Evolutionary conservation across 2,888 invertebrate species (phyloP).

Genomic region (Congeria kusceri): DNA sequence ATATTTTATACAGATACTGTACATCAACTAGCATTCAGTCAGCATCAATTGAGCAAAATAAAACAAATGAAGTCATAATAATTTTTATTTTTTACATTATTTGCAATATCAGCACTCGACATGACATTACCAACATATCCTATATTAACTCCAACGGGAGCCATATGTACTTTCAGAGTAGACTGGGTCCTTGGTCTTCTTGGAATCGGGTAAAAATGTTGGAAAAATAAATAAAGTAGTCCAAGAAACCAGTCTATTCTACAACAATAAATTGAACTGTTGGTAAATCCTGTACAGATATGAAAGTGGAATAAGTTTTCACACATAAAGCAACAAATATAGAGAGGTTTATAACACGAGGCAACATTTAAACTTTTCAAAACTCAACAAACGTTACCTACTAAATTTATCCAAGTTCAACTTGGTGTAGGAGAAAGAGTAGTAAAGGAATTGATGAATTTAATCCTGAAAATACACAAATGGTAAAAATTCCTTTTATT

Average conservation of each 20-base stretch:
- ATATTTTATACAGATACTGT: slow-evolving; percentile 45
- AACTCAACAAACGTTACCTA: background rate
- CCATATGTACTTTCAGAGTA: background rate
- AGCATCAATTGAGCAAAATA: slow-evolving; percentile 46
- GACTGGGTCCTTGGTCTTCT: slow-evolving; percentile 21
- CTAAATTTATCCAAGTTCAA: slow-evolving; percentile 3
- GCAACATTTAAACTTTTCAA: slow-evolving; percentile 5
- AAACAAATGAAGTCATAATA: slow-evolving; percentile 45
- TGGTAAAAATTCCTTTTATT: no score
- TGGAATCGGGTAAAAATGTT: slow-evolving; percentile 32
- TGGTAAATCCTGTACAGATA: background rate
- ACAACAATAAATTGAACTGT: background rate
- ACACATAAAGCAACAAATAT: slow-evolving; percentile 2
- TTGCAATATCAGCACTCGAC: slow-evolving; percentile 62
- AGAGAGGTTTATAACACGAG: background rate
- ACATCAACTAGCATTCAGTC: slow-evolving; percentile 47
- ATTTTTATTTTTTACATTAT: slow-evolving; percentile 68
- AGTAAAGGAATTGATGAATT: no score
- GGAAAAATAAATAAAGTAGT: slow-evolving; percentile 47
- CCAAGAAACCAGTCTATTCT: slow-evolving; percentile 23
- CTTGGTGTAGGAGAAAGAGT: background rate
- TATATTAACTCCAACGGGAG: background rate
- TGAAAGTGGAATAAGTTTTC: background rate
- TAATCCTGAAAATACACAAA: no score
- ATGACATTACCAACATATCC: background rate